A percentile compares a stretch with the other conserved stretches of the same genome.
These are phyloP conservation scores for Sebastes steindachneri DNA, from an alignment of 2,797 vertebrate genomes.

Conservation along the genomic window DNA sequence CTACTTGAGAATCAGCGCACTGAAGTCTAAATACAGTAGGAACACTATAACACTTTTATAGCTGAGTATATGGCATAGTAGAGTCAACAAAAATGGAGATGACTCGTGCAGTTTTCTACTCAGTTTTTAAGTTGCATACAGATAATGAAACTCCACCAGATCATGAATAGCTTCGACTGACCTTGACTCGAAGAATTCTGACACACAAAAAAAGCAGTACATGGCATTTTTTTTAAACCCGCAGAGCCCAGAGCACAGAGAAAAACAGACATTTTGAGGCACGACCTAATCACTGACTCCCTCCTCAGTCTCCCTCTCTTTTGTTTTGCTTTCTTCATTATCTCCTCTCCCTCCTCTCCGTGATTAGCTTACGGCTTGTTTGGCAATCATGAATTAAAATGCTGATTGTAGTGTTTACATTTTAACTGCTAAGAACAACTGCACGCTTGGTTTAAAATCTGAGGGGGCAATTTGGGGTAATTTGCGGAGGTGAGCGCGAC, in stretches of 20 bases:
- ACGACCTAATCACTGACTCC: conserved; percentile 58
- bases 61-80: background rate
- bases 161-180: conserved; percentile 8
- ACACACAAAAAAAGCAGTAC: background rate
- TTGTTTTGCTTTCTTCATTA: conserved; percentile 58
- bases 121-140: background rate
- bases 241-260: background rate
- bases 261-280: conserved; percentile 32
- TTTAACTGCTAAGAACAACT: conserved; percentile 70
- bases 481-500: conserved; percentile 55
- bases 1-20: conserved; percentile 20
- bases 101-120: background rate
- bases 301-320: conserved; percentile 22
- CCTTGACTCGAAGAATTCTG: conserved; percentile 11
- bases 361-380: conserved; percentile 77
- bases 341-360: conserved; percentile 32
- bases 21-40: background rate
- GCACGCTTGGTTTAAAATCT: conserved; percentile 57
- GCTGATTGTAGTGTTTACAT: conserved; percentile 75
- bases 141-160: background rate
- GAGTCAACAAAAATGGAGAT: conserved; percentile 15
- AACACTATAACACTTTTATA: conserved; percentile 4
- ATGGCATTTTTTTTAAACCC: conserved; percentile 17
- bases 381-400: conserved; percentile 74
- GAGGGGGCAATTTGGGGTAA: conserved; percentile 51